Evolutionary conservation across 53 echinoderm and acorn worm genomes (phyloP).

Genomic region (Crossaster papposus): DNA sequence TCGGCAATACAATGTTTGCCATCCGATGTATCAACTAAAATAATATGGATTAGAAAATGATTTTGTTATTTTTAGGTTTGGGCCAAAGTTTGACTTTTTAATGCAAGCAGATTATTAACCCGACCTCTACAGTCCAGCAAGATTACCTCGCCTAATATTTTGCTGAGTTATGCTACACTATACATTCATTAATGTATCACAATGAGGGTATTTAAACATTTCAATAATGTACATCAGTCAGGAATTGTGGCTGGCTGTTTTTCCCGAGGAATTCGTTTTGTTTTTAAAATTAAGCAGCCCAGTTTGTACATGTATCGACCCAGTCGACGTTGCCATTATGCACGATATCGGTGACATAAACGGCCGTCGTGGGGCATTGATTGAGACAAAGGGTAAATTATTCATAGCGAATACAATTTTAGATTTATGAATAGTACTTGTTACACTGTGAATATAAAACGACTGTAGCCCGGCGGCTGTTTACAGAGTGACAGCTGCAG

Average conservation of each 20-base stretch:
- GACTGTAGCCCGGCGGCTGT: constrained; percentile 7
- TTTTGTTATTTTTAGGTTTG: background rate
- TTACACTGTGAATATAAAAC: constrained; percentile 11
- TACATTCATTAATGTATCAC: too few relatives aligned
- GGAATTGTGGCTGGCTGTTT: too few relatives aligned
- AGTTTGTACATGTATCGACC: background rate
- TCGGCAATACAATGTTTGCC: constrained; percentile 16
- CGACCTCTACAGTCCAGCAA: background rate
- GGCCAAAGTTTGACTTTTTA: background rate
- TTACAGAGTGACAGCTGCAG: background rate
- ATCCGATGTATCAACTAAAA: constrained; percentile 20
- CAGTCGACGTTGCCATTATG: background rate
- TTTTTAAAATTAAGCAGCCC: background rate
- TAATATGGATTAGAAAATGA: constrained; percentile 5
- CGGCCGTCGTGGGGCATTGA: constrained; percentile 29
- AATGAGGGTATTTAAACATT: too few relatives aligned
- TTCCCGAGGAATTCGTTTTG: background rate
- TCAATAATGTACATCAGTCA: too few relatives aligned
- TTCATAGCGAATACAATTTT: constrained; percentile 28
- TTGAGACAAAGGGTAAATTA: constrained; percentile 33
- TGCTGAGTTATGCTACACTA: background rate
- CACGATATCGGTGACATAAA: background rate
- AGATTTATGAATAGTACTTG: constrained; percentile 35
- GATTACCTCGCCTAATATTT: background rate
- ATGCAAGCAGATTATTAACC: background rate